These are phyloP conservation scores for Agrotis exclamationis DNA, from an alignment of 2,888 invertebrate species.

Conservation along the genomic window DNA sequence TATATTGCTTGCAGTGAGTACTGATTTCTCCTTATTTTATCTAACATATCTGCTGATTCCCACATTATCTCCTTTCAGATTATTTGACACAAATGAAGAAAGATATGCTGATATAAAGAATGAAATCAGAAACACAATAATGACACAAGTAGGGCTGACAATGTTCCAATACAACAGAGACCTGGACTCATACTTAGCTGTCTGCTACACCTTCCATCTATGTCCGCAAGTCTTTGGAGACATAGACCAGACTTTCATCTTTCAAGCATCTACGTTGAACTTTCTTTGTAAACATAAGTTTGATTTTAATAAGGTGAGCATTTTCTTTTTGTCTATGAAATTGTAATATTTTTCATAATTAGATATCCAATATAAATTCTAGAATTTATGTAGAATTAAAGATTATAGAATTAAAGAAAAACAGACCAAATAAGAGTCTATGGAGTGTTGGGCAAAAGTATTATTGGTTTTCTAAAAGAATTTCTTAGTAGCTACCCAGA, in stretches of 20 bases:
- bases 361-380: too few species aligned
- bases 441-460: too few species aligned
- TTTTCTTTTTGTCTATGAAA: background rate
- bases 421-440: too few species aligned
- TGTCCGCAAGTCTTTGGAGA: slow-evolving; percentile 92
- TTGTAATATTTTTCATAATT: too few species aligned
- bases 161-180: slow-evolving; percentile 92
- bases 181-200: slow-evolving; percentile 91
- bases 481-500: too few species aligned
- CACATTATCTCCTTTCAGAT: slow-evolving; percentile 72
- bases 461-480: too few species aligned
- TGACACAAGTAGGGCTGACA: slow-evolving; percentile 93
- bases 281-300: slow-evolving; percentile 92
- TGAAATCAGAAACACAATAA: slow-evolving; percentile 88
- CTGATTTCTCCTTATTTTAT: background rate
- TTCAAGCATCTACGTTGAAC: slow-evolving; percentile 92
- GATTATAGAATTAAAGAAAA: too few species aligned
- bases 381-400: too few species aligned
- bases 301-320: slow-evolving; percentile 94
- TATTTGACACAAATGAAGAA: slow-evolving; percentile 85
- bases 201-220: slow-evolving; percentile 93
- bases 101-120: slow-evolving; percentile 81
- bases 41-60: background rate
- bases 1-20: background rate
- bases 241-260: slow-evolving; percentile 91